These are phyloP conservation scores for Erebia ligea DNA, from an alignment of 2,888 invertebrate species.

Conservation along the genomic window DNA sequence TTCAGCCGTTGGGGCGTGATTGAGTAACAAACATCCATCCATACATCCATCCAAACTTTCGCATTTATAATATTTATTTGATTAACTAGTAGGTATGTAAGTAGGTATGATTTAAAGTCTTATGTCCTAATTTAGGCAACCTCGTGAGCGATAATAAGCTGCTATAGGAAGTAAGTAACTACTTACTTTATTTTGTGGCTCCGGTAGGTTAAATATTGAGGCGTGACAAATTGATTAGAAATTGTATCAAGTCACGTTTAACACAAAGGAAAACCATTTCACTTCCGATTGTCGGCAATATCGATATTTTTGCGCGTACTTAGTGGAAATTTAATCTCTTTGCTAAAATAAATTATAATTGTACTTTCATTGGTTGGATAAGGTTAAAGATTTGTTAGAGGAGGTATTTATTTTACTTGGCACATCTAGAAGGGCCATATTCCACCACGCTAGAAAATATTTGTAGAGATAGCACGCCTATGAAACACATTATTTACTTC, in stretches of 20 bases:
- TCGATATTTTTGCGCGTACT: neutral
- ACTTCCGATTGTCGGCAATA: neutral
- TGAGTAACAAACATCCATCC: too few species aligned
- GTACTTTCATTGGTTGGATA: neutral
- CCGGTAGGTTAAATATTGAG: neutral
- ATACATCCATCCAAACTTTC: too few species aligned
- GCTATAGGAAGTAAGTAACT: neutral
- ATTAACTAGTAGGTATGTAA: too few species aligned
- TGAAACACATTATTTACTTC: too few species aligned
- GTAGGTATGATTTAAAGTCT: too few species aligned
- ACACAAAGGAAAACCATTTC: conserved; percentile 7
- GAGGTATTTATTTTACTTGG: too few species aligned
- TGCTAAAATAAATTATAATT: neutral
- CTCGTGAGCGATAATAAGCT: neutral
- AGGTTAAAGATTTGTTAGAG: too few species aligned
- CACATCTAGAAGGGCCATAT: neutral
- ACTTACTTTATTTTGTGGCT: neutral
- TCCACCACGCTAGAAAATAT: too few species aligned
- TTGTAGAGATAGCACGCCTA: too few species aligned
- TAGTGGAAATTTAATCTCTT: neutral
- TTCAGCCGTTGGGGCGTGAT: too few species aligned
- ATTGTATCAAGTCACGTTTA: neutral
- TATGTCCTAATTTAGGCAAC: too few species aligned
- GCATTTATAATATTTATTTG: too few species aligned
- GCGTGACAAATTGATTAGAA: conserved; percentile 16